These are phyloP conservation scores for Acanthiza pusilla DNA, from an alignment of 2,797 vertebrate species.

Conservation along the genomic window DNA sequence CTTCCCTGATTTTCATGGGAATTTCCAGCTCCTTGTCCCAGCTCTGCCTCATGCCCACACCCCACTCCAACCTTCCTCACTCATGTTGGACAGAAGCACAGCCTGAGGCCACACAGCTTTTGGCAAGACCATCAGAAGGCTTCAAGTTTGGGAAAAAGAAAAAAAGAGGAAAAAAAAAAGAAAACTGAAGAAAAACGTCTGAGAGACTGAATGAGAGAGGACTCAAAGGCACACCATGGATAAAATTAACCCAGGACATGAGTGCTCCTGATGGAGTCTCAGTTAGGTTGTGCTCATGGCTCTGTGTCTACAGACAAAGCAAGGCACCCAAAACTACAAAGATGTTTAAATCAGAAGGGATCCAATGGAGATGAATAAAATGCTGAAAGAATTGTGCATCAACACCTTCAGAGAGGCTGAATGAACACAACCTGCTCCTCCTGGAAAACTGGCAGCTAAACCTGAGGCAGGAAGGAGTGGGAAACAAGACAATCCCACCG, in stretches of 20 bases:
- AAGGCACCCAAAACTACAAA: neutral
- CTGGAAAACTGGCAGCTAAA: slow-evolving; percentile 6
- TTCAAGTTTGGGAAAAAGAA: neutral
- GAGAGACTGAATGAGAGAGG: neutral
- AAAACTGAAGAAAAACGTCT: neutral
- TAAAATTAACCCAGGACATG: neutral
- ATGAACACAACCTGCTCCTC: slow-evolving; percentile 16
- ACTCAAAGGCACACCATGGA: neutral
- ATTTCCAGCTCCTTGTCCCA: neutral
- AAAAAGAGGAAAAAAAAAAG: neutral
- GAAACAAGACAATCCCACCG: slow-evolving; percentile 33
- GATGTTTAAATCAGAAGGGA: neutral
- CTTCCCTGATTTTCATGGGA: neutral
- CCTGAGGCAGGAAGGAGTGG: neutral
- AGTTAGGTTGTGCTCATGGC: neutral
- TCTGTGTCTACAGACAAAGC: neutral
- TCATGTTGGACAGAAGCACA: neutral
- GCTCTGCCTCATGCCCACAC: neutral
- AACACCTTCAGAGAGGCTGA: neutral
- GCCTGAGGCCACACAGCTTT: neutral
- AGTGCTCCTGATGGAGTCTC: neutral
- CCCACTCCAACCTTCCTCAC: neutral
- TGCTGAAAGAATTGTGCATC: slow-evolving; percentile 36
- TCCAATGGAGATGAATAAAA: slow-evolving; percentile 39
- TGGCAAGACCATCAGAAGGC: neutral